A percentile compares a stretch with the other conserved stretches of the same genome.
These are phyloP conservation scores for Neotoma lepida DNA, from an alignment of 2,113 vertebrate species.

Conservation along the genomic window DNA sequence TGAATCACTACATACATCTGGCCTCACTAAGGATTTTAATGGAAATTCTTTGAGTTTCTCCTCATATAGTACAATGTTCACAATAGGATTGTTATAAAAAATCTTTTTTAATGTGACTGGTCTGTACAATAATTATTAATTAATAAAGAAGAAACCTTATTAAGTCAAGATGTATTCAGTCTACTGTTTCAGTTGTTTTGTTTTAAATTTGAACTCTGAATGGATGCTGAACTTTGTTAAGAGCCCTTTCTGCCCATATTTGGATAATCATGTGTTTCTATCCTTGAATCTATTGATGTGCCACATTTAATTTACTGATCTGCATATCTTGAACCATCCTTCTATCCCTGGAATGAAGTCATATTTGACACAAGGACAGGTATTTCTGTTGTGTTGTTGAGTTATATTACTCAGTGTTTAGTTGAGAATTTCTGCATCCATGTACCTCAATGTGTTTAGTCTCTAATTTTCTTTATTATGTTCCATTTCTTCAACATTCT, in stretches of 20 bases:
- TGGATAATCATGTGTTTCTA: not conserved
- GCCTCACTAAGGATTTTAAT: not conserved
- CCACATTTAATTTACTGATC: too few species aligned
- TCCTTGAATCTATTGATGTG: not conserved
- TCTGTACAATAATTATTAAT: not conserved
- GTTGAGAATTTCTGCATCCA: too few species aligned
- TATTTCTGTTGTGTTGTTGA: not conserved
- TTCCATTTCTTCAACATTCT: too few species aligned
- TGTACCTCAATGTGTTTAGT: too few species aligned
- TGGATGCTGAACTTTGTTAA: too few species aligned
- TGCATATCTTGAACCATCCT: not conserved
- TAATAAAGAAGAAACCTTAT: not conserved
- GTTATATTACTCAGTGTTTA: not conserved
- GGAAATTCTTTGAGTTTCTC: not conserved
- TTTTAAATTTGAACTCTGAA: too few species aligned
- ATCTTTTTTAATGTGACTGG: too few species aligned
- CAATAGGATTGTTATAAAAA: not conserved
- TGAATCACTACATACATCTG: not conserved
- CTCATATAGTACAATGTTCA: not conserved
- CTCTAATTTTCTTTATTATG: too few species aligned
- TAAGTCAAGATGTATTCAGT: not conserved
- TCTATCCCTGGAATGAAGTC: not conserved
- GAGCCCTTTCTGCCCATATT: not conserved
- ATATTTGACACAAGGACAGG: not conserved
- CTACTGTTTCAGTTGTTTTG: too few species aligned